Conservation (phyloP, 2,888 invertebrate genomes). For the Steromphala cineraria region DNA sequence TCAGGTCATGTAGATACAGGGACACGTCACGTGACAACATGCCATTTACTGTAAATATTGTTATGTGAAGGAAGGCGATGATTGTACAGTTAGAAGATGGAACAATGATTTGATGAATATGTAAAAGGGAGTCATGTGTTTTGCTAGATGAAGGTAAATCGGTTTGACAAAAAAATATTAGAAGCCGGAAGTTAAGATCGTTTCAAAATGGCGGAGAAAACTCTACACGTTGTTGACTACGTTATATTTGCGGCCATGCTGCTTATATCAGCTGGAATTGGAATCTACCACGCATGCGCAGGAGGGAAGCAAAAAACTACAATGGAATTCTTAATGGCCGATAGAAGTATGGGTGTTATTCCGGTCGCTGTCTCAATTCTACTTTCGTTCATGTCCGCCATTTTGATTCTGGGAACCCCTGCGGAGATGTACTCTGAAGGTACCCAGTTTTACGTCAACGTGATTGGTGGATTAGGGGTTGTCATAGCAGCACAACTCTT, state of each 20-base stretch:
- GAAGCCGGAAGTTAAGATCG: not conserved
- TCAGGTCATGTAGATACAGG: too few relatives aligned
- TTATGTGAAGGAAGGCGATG: too few relatives aligned
- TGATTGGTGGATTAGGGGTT: slow-evolving; percentile 34
- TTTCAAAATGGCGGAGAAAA: not conserved
- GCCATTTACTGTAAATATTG: too few relatives aligned
- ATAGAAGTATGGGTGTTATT: slow-evolving; percentile 55
- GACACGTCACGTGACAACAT: too few relatives aligned
- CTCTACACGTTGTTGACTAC: slow-evolving; percentile 48
- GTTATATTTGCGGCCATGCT: slow-evolving; percentile 50
- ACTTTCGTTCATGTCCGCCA: slow-evolving; percentile 70
- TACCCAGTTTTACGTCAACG: slow-evolving; percentile 47
- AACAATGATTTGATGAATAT: too few relatives aligned
- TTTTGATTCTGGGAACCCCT: slow-evolving; percentile 64
- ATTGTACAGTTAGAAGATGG: too few relatives aligned
- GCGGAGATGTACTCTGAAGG: slow-evolving; percentile 66
- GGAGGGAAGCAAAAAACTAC: slow-evolving; percentile 57
- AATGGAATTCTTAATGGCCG: slow-evolving; percentile 60
- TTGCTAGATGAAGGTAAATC: too few relatives aligned
- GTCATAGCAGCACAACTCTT: slow-evolving; percentile 42
- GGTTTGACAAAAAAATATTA: too few relatives aligned
- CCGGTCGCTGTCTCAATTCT: slow-evolving; percentile 63
- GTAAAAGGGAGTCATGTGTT: too few relatives aligned
- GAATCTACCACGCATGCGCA: slow-evolving; percentile 53
- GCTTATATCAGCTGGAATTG: slow-evolving; percentile 54